Base-by-base conservation (phyloP, 2,888 invertebrate genomes). In the Punctoribates punctum region DNA sequence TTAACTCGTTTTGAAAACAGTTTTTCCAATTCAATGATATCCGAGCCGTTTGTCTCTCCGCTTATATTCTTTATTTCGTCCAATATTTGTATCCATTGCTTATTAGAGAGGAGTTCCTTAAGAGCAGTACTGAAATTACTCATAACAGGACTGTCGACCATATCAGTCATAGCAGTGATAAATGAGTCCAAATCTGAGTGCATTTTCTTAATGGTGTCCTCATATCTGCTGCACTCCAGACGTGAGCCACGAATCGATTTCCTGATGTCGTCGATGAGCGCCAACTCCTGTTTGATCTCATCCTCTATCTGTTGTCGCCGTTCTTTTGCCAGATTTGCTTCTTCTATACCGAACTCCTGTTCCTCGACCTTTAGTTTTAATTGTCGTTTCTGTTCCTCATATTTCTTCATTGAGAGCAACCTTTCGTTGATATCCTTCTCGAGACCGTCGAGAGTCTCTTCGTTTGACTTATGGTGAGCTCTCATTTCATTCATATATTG, bases 191-290 rank as follows among this genome's bases (percentile, higher is more conserved):
- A 34, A 57, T 57, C 60, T 9, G 27, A 42, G n/a, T 54, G 29
- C 57, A 60, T 57, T 29, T 74, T 76, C 38, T 75, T 74, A 17
- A 76, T 17, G 15, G 13, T 75, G 38, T 76, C 51, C 57, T 65
- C 48, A 42, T 34, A 17, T 51, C 25, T 76, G 15, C 42, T 65
- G 23, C 76, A 54, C 23, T 74, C 65, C 1, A 76, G 60, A 2
- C 57, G 13, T 23, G 27, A 29, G 4, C 11, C 6, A 20, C 73
- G 51, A 23, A 75, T 73, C 17, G 29, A 15, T 38, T 74, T 74
- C 75, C 23, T 27, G 2, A 74, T 62, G n/a, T 76, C 73, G 5
- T 76, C 76, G n/a, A 76, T 73, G 5, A 54, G 9, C 1, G 11
- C n/a, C 6, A 29, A n/a, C 42, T 76, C 76, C 20, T 48, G 38